Base-by-base conservation (phyloP, 2,888 invertebrate genomes). In the Dynastes hyllus region DNA sequence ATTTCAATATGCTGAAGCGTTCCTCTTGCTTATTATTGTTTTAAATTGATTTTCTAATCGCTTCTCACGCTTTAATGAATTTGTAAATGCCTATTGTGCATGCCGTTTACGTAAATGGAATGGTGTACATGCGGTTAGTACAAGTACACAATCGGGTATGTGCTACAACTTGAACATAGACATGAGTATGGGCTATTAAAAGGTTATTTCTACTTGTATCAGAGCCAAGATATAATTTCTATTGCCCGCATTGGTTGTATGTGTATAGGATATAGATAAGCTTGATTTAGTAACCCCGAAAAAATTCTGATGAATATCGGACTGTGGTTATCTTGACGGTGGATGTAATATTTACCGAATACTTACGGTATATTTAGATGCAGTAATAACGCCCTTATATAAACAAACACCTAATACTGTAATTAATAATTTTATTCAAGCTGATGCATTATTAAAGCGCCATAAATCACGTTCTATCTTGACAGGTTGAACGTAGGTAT, bases 381-480 rank as follows among this genome's bases (percentile, higher is more conserved):
- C 2, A 45, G 45, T 45, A 45, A 45, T 45, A 45, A 45, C 11
- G 45, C 6, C 45, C 45, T 45, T 55, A 55, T 55, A 55, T 55
- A 11, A 63, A 66, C 45, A 66, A 40, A 37, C 22, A 22, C 63
- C 37, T 22, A 40, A 22, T 69, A 9, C 9, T 22, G 22, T 69
- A 69, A 69, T 69, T 69, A 69, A 69, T 69, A 67, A 67, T 69
- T 51, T 51, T 29, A 51, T 69, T 69, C 29, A 69, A 50, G 69
- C 50, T 51, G n/a, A n/a, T 61, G 58, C 45, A 9, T 75, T 40
- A 75, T 75, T 75, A 75, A 75, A 75, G 45, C 55, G 45, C 61
- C 27, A 75, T 75, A 75, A 61, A 75, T 75, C 73, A 75, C 45
- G 37, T 40, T 61, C 58, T 75, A 75, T 75, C 73, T 75, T 32